phyloP scores from a whole-genome alignment of 1,140 invertebrate species.

The Coenobita brevimanus region DNA sequence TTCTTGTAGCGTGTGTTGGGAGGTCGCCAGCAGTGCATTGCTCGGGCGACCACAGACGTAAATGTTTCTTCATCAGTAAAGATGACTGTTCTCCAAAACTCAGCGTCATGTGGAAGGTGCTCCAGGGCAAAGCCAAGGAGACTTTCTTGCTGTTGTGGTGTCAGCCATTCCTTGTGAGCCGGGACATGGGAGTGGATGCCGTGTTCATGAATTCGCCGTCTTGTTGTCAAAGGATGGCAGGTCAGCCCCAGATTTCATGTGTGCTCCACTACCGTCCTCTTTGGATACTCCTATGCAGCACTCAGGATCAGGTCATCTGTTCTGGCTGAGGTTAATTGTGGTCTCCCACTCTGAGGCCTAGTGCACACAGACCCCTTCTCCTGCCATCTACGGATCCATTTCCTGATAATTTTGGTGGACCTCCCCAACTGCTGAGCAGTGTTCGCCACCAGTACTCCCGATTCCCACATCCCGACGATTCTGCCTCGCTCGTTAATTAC shows the following conservation, averaged over 20 bases:
- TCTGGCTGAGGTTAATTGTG: background rate
- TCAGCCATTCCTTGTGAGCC: conserved; percentile 10
- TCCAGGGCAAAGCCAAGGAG: background rate
- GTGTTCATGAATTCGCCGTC: background rate
- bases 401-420: no score
- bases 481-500: no score
- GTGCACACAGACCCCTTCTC: no score
- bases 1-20: background rate
- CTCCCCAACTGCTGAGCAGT: no score
- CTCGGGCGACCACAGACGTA: background rate
- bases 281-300: background rate
- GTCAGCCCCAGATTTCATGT: background rate
- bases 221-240: background rate
- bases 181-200: background rate
- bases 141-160: background rate
- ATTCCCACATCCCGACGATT: no score
- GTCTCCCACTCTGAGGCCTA: conserved; percentile 14
- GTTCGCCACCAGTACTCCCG: no score
- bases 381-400: no score
- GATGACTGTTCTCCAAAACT: background rate
- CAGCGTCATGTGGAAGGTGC: background rate
- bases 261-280: background rate
- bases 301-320: background rate
- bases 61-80: conserved; percentile 8
- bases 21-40: background rate